phyloP scores from a whole-genome alignment of 2,113 vertebrate species.

The Neolamprologus toae region DNA sequence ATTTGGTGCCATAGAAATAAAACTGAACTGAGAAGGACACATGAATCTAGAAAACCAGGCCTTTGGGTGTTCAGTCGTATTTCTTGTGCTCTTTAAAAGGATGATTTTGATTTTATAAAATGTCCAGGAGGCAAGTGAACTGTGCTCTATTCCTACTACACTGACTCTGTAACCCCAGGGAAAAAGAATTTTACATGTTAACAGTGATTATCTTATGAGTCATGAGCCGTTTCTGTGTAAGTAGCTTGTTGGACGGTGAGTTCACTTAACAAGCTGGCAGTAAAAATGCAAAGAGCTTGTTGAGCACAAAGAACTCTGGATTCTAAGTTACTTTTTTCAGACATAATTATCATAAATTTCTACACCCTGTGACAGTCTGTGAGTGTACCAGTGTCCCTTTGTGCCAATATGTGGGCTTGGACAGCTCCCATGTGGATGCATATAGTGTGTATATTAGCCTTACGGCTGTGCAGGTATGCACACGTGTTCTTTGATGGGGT shows the following conservation, averaged over 20 bases:
- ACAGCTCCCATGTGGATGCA: conserved; percentile 3
- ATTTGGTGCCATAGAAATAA: neutral
- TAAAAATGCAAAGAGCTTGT: conserved; percentile 73
- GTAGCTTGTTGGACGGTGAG: neutral
- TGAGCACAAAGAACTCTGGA: conserved; percentile 77
- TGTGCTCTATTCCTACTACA: neutral
- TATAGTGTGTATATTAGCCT: neutral
- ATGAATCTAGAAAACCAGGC: neutral
- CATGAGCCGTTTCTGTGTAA: neutral
- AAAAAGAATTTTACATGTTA: neutral
- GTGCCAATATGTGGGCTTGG: conserved; percentile 29
- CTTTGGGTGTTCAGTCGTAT: neutral
- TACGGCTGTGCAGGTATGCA: neutral
- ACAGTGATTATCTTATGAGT: neutral
- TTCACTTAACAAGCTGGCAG: conserved; percentile 75
- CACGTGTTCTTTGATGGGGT: conserved; percentile 40
- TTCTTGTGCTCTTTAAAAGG: neutral
- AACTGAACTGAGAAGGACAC: neutral
- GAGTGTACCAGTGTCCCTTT: conserved; percentile 6
- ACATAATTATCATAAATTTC: conserved; percentile 64
- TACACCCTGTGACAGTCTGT: conserved; percentile 70
- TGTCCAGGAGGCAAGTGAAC: neutral
- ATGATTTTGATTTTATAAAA: neutral
- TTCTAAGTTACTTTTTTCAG: conserved; percentile 79
- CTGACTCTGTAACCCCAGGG: neutral